A percentile compares a stretch with the other conserved stretches of the same genome.
phyloP scores from a whole-genome alignment of 2,113 vertebrate species.

The Carollia perspicillata region DNA sequence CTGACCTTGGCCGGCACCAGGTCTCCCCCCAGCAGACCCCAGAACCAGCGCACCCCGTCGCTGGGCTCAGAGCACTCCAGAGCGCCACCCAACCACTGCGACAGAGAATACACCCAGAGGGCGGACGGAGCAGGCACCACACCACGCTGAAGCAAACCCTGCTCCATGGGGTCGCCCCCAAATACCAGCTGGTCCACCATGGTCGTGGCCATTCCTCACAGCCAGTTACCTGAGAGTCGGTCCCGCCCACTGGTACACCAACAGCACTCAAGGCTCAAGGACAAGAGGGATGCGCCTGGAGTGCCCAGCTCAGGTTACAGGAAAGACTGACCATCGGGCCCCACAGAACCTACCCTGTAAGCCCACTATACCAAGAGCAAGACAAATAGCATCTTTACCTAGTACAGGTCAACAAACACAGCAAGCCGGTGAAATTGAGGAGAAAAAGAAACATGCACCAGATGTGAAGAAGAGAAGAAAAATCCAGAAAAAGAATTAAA shows the following conservation, averaged over 20 bases:
- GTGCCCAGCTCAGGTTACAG: neutral
- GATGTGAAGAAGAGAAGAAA: neutral
- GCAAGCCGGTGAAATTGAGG: neutral
- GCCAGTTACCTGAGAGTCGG: no score
- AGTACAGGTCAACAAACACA: neutral
- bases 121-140: no score
- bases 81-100: no score
- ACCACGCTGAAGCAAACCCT: no score
- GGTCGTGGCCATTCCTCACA: no score
- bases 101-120: no score
- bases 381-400: neutral
- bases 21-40: neutral
- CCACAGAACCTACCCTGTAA: neutral
- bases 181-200: no score
- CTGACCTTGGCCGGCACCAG: neutral
- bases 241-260: no score
- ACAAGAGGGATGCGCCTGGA: neutral
- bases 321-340: neutral
- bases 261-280: neutral
- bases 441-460: neutral
- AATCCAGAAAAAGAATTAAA: neutral
- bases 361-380: neutral
- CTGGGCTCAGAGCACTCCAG: neutral
- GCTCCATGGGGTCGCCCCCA: no score
- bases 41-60: neutral